A percentile compares a stretch with the other conserved stretches of the same genome.
Conservation (phyloP, 2,113 vertebrate species). For the Myiagra hebetior region DNA sequence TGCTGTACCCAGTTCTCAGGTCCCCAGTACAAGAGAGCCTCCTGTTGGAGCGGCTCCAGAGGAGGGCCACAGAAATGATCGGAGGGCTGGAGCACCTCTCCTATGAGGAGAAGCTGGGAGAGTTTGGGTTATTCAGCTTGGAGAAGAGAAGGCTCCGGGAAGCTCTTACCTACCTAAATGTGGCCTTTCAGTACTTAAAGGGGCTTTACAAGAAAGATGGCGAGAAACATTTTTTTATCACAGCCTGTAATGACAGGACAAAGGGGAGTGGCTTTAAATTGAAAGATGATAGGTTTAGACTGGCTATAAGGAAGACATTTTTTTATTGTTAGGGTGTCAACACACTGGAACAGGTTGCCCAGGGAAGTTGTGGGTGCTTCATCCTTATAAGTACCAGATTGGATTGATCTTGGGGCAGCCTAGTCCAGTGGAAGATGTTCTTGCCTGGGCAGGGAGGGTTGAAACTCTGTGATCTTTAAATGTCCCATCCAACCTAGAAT, state of each 20-base stretch:
- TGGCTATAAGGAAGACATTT: background rate
- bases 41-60: background rate
- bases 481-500: background rate
- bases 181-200: background rate
- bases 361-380: background rate
- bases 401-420: background rate
- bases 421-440: background rate
- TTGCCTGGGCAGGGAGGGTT: background rate
- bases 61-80: background rate
- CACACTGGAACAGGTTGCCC: background rate
- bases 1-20: rapidly evolving
- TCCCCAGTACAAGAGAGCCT: background rate
- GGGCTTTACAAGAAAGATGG: background rate
- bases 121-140: background rate
- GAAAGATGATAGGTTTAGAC: background rate
- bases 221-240: background rate
- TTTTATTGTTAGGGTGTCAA: background rate
- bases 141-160: background rate
- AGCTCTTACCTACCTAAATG: background rate
- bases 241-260: background rate
- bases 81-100: background rate
- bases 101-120: background rate
- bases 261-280: background rate
- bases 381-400: background rate
- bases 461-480: background rate